A percentile compares a stretch with the other conserved stretches of the same genome.
Conservation (phyloP, 2,113 vertebrate genomes). For the Cephalopterus ornatus region DNA sequence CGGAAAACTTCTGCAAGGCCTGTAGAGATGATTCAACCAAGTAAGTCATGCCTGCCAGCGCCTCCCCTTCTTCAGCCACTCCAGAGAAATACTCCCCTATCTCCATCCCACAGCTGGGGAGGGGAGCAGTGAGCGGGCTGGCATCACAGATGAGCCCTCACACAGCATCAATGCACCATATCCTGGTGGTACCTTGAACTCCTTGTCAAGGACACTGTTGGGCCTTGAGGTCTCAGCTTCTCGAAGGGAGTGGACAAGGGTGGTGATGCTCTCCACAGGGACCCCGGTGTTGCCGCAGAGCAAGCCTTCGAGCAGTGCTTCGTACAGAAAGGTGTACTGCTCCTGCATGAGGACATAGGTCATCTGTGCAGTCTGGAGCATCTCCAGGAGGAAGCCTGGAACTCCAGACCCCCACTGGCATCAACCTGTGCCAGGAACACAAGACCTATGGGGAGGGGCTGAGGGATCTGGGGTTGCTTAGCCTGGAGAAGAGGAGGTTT, state of each 20-base stretch:
- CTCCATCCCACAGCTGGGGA: not conserved
- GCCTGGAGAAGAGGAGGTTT: no score
- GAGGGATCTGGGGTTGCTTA: no score
- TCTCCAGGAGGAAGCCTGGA: not conserved
- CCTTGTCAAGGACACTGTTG: not conserved
- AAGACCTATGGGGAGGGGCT: no score
- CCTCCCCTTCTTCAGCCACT: not conserved
- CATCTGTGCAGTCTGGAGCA: not conserved
- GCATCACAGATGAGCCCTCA: not conserved
- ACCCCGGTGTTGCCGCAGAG: constrained; percentile 31
- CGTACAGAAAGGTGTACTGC: constrained; percentile 65
- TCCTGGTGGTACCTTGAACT: constrained; percentile 60
- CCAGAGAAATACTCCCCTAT: not conserved
- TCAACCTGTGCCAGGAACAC: not conserved
- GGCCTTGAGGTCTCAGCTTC: not conserved
- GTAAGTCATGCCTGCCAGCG: not conserved
- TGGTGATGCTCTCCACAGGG: not conserved
- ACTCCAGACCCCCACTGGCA: not conserved
- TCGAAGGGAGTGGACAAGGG: not conserved
- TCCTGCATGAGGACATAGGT: not conserved
- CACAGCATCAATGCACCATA: not conserved
- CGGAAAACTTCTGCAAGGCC: constrained; percentile 49
- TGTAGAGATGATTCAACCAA: not conserved
- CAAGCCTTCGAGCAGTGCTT: constrained; percentile 53
- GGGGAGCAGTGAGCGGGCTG: fast-evolving